phyloP scores from a whole-genome alignment of 2,113 vertebrate genomes.

The Cololabis saira region DNA sequence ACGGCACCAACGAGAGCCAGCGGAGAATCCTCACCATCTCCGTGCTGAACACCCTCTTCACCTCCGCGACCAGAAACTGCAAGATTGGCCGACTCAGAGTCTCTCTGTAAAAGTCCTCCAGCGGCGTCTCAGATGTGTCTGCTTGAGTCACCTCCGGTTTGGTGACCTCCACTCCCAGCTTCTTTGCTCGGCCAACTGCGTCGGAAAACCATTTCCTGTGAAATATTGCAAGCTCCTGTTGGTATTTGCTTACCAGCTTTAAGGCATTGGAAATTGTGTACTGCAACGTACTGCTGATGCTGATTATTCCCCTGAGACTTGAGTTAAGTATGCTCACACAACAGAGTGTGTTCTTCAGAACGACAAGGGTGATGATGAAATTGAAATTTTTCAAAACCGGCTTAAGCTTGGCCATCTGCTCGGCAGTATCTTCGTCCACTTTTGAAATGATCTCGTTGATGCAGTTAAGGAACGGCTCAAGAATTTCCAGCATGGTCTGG shows the following conservation, averaged over 20 bases:
- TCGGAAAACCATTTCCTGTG: slow-evolving; percentile 85
- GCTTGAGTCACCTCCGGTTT: slow-evolving; percentile 66
- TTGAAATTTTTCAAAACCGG: slow-evolving; percentile 82
- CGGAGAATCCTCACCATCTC: slow-evolving; percentile 84
- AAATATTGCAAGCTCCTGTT: slow-evolving; percentile 82
- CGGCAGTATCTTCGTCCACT: slow-evolving; percentile 74
- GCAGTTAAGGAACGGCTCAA: slow-evolving; percentile 82
- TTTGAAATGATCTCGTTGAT: slow-evolving; percentile 81
- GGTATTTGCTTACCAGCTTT: slow-evolving; percentile 84
- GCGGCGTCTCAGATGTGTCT: slow-evolving; percentile 56
- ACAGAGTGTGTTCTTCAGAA: slow-evolving; percentile 84
- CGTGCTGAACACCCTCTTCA: slow-evolving; percentile 82
- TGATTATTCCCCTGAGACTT: slow-evolving; percentile 85
- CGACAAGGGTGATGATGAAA: slow-evolving; percentile 83
- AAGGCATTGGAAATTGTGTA: slow-evolving; percentile 86
- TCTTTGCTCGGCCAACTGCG: slow-evolving; percentile 81
- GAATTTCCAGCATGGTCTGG: slow-evolving; percentile 83
- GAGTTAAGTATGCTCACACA: slow-evolving; percentile 86
- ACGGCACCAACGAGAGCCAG: slow-evolving; percentile 84
- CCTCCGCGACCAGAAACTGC: slow-evolving; percentile 82
- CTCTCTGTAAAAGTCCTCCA: slow-evolving; percentile 83
- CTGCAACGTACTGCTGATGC: slow-evolving; percentile 85
- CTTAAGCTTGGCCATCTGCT: slow-evolving; percentile 80
- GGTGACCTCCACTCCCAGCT: slow-evolving; percentile 76
- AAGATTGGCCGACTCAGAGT: slow-evolving; percentile 77